Percentiles rank a stretch among this genome's conserved stretches.
Evolutionary conservation across 1,140 invertebrate species (phyloP).

Genomic region (Theocolax elegans): DNA sequence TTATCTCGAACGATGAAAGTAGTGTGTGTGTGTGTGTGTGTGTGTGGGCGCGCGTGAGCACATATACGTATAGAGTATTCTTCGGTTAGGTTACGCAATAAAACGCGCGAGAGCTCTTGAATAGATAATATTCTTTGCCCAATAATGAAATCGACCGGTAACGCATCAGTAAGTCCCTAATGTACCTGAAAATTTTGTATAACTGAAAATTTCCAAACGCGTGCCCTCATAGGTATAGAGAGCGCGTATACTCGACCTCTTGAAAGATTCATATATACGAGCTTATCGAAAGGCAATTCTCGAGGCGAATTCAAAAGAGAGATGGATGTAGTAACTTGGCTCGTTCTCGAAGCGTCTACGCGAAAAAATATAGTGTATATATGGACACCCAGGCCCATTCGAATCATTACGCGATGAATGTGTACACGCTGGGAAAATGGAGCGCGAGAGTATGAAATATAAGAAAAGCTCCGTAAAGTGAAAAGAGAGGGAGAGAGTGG

Average conservation of each 20-base stretch:
- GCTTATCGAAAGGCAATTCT: conserved; percentile 12
- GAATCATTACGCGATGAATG: conserved; percentile 10
- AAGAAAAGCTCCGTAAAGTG: background rate
- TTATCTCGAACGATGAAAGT: too few species aligned
- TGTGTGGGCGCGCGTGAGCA: too few species aligned
- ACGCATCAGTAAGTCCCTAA: conserved; percentile 6
- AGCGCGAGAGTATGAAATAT: background rate
- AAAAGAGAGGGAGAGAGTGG: background rate
- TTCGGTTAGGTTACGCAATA: too few species aligned
- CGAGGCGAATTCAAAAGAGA: background rate
- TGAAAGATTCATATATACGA: conserved; percentile 11
- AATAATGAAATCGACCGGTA: conserved; percentile 17
- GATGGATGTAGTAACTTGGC: too few species aligned
- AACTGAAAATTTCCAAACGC: conserved; percentile 5
- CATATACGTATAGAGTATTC: too few species aligned
- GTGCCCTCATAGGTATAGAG: too few species aligned
- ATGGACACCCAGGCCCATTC: background rate
- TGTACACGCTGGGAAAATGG: background rate
- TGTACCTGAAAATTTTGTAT: conserved; percentile 7
- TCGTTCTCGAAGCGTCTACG: background rate
- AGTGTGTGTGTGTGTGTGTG: too few species aligned
- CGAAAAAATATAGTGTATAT: too few species aligned
- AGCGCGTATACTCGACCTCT: background rate
- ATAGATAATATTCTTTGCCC: background rate
- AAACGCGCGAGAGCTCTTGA: background rate